Base-by-base conservation (phyloP, 2,888 invertebrate species). In the Polydesmus complanatus region DNA sequence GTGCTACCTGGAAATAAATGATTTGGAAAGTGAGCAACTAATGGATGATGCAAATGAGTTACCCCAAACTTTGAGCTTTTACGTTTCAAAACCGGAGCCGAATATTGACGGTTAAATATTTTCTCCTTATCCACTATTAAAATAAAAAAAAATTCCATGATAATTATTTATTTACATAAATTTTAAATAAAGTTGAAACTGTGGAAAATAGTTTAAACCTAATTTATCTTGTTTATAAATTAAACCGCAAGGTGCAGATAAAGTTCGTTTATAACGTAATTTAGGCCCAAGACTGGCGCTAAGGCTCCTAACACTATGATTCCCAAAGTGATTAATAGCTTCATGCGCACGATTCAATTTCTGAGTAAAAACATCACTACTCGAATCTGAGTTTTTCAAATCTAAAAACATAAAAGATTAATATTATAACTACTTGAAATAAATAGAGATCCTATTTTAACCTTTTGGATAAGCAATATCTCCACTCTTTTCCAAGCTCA, bases 181-280 rank as follows among this genome's bases (percentile, higher is more conserved):
- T 47, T 47, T 25, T 54, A n/a, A 27, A 54, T 23, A 54, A n/a
- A n/a, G n/a, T n/a, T n/a, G n/a, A n/a, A 5, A 11, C 26, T 8
- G 8, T 21, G 3, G 5, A 54, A 23, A 54, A 14, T 19, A 25
- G 3, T 54, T 21, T 23, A n/a, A n/a, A 81, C 81, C 80, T 74
- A 81, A 81, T 74, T 85, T 85, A 69, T 87, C 86, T 69, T 84
- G 83, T 56, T 83, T 80, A 1, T 85, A 83, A 60, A 85, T 80
- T 77, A 88, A 85, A 58, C 86, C 85, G 54, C 89, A 88, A 11
- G 94, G 94, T 18, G 93, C 93, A 3, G 93, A 93, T 80, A 92
- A 88, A 55, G 93, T 92, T 63, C 94, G 77, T 74, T 94, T 91
- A 76, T 94, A 95, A 0, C 94, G 93, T 85, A 92, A 92, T 77